Evolutionary conservation across 2,888 invertebrate species (phyloP), one percentile per base, ranked within the genome.

Genomic region (Choreutis nemorana): DNA sequence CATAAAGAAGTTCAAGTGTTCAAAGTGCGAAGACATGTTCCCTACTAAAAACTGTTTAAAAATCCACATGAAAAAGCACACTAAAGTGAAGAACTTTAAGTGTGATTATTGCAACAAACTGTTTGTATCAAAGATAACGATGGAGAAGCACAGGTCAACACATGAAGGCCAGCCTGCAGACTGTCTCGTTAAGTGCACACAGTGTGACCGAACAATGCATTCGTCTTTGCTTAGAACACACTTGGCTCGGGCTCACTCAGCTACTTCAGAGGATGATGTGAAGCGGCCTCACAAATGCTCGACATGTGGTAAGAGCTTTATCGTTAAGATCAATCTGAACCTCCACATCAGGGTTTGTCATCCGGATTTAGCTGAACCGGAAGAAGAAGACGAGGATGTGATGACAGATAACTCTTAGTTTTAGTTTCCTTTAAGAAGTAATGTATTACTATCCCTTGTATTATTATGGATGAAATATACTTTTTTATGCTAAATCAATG

Each of bases 41-140:
- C 78, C 75, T 0, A 78, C 78, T 0, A 78, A 78, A 41, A 78
- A 75, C 39, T 78, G 78, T 37, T 44, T 78, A 14, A 78, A 78
- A 52, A 56, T 64, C 2, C 78, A 78, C 42, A 77, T 78, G 78
- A 78, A 78, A 31, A 78, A 78, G 34, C 78, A 78, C 35, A 68
- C 77, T 0, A 78, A 78, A 44, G 73, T 77, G 1, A 78, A 78
- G 58, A 78, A 78, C 40, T 77, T 77, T 34, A 77, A 77, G 41
- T 78, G 78, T 23, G 78, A 78, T 31, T 66, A 58, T 26, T 78
- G 78, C 36, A 62, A 62, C 23, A 78, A 78, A 50, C 44, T 65
- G 14, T 78, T 78, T 49, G 78, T 78, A 0, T 78, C 78, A 0
- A 78, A 75, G 47, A 71, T 78, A 2, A 78, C 78, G 0, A 78